Conservation (phyloP, 2,113 vertebrate genomes). For the Erpornis zantholeuca region DNA sequence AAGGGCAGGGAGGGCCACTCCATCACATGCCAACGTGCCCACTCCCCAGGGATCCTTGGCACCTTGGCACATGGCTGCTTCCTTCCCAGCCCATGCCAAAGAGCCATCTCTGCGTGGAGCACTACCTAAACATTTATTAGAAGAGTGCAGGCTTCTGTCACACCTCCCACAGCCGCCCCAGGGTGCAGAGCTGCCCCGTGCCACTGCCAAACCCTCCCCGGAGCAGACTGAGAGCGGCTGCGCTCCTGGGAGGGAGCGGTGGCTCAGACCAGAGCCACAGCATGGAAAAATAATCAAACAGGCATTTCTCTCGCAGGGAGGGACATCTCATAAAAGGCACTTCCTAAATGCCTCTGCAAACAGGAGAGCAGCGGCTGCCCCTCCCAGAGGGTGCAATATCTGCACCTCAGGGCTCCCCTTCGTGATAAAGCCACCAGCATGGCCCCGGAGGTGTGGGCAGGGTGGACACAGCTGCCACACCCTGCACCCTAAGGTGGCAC, state of each 20-base stretch:
- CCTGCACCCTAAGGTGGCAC: background rate
- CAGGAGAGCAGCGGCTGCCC: background rate
- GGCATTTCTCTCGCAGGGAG: accelerated
- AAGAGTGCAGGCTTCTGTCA: background rate
- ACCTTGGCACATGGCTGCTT: background rate
- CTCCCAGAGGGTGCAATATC: background rate
- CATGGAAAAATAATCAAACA: background rate
- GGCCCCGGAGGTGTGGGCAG: background rate
- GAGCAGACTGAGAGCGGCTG: accelerated
- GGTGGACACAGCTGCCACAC: accelerated
- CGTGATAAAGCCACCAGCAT: accelerated
- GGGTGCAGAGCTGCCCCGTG: background rate
- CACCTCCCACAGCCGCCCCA: background rate
- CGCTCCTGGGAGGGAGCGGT: accelerated
- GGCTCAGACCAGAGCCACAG: background rate
- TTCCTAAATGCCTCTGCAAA: background rate
- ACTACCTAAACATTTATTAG: slow-evolving; percentile 1
- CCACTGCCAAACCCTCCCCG: background rate
- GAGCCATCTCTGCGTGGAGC: background rate
- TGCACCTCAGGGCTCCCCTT: background rate
- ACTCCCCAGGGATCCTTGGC: background rate
- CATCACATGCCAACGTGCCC: accelerated
- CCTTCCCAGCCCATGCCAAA: background rate
- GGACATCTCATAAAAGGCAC: accelerated
- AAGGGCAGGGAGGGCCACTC: background rate